phyloP scores from a whole-genome alignment of 2,797 vertebrate genomes.

The Kryptopterus vitreolus region DNA sequence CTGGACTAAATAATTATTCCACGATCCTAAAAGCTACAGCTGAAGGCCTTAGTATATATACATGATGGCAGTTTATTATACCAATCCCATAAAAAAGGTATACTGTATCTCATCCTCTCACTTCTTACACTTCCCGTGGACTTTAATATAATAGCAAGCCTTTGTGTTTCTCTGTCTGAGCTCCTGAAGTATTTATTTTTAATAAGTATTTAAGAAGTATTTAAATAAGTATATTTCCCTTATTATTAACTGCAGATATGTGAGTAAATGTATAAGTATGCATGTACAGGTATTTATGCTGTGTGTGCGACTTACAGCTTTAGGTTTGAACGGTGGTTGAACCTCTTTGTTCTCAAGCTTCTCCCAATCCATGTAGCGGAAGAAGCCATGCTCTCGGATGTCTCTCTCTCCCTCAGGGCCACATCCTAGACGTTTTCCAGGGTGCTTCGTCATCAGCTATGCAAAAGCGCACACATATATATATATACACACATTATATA shows the following conservation, averaged over 20 bases:
- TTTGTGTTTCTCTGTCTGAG: not conserved
- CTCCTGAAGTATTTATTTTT: not conserved
- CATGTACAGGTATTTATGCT: not conserved
- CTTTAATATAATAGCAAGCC: not conserved
- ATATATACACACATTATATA: constrained; percentile 3
- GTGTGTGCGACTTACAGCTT: constrained; percentile 85
- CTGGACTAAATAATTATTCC: not conserved
- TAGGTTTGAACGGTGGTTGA: constrained; percentile 97
- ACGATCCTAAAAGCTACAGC: not conserved
- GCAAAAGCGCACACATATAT: not conserved
- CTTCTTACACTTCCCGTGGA: not conserved
- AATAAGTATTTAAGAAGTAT: not conserved
- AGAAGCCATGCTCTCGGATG: constrained; percentile 96
- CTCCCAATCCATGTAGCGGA: constrained; percentile 99
- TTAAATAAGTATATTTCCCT: not conserved
- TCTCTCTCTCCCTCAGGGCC: constrained; percentile 93
- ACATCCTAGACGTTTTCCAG: constrained; percentile 92
- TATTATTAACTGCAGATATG: not conserved
- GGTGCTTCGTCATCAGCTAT: constrained; percentile 98
- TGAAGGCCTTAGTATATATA: not conserved
- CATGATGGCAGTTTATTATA: not conserved
- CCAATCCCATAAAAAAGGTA: not conserved
- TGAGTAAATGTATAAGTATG: not conserved
- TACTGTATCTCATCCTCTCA: not conserved
- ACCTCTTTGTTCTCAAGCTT: constrained; percentile 95